phyloP scores from a whole-genome alignment of 1,140 invertebrate genomes.

The Drosophila kepulauana region DNA sequence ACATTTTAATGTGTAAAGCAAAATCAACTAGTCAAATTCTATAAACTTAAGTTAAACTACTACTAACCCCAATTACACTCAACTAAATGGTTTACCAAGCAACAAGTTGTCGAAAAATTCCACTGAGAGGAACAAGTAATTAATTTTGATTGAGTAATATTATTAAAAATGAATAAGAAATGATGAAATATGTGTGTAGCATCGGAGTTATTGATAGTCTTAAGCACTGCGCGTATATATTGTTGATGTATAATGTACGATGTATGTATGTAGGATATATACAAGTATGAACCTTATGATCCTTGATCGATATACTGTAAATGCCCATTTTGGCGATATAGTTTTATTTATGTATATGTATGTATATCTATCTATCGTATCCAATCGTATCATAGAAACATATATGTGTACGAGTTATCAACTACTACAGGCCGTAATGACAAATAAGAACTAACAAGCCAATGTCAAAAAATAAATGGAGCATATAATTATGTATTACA shows the following conservation, averaged over 20 bases:
- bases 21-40: slow-evolving; percentile 84
- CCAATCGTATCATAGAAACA: slow-evolving; percentile 26
- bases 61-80: slow-evolving; percentile 75
- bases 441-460: slow-evolving; percentile 60
- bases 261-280: slow-evolving; percentile 34
- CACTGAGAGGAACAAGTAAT: slow-evolving; percentile 20
- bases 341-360: slow-evolving; percentile 68
- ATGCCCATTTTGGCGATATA: slow-evolving; percentile 60
- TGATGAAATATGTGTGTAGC: slow-evolving; percentile 13
- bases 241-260: slow-evolving; percentile 35
- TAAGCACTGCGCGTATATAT: slow-evolving; percentile 29
- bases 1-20: slow-evolving; percentile 80
- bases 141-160: slow-evolving; percentile 26
- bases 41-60: slow-evolving; percentile 78
- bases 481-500: slow-evolving; percentile 43
- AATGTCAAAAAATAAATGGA: slow-evolving; percentile 49
- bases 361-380: slow-evolving; percentile 63
- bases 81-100: slow-evolving; percentile 41
- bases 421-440: slow-evolving; percentile 28
- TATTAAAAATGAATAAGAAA: slow-evolving; percentile 23
- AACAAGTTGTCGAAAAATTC: slow-evolving; percentile 35
- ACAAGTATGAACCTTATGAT: slow-evolving; percentile 57
- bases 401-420: slow-evolving; percentile 47
- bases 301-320: slow-evolving; percentile 62
- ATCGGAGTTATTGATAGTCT: slow-evolving; percentile 40